Base-by-base conservation (phyloP, 23 tunicate genomes). In the Halocynthia aurantium region DNA sequence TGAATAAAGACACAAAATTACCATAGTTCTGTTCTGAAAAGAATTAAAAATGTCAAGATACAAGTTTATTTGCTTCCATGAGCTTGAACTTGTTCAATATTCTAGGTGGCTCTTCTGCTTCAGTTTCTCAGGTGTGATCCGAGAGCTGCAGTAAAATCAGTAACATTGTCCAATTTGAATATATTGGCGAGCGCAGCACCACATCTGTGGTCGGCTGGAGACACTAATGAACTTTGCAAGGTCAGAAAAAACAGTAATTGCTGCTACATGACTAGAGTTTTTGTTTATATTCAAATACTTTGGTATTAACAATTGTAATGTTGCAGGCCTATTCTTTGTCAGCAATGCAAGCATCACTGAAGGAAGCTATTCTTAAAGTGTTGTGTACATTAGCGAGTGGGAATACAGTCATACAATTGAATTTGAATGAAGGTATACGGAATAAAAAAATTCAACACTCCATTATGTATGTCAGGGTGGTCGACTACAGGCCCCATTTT, bases 71-170 rank as follows among this genome's bases (percentile, higher is more conserved):
- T 31, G 44, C 44, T 31, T 4, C 44, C 44, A 31, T 31, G 4
- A 31, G 44, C 44, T 31, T 31, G 44, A 31, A 31, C 44, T 31
- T 72, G 50, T 51, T 12, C 0, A 10, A 31, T 50, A 12, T 76
- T 77, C 11, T 60, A 92, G 98, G 87, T 92, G 57, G 57, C 82
- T 6, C 63, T 92, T 60, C 73, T 92, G 77, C 84, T 85, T 8
- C 86, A 86, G 61, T 82, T 86, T 69, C 66, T 86, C 51, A 77
- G 90, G 53, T 86, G 98, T 63, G 98, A 92, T 71, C 98, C 98
- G 6, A 49, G 98, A 22, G 88, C 82, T 63, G 88, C 88, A 52
- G 87, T 92, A 5, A 86, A 86, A 49, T 65, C 83, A 15, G 84
- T 81, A 19, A 80, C 92, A 8, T 77, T 86, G 50, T 81, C 72